These are phyloP conservation scores for Nylanderia fulva DNA, from an alignment of 1,140 invertebrate species.

Conservation along the genomic window DNA sequence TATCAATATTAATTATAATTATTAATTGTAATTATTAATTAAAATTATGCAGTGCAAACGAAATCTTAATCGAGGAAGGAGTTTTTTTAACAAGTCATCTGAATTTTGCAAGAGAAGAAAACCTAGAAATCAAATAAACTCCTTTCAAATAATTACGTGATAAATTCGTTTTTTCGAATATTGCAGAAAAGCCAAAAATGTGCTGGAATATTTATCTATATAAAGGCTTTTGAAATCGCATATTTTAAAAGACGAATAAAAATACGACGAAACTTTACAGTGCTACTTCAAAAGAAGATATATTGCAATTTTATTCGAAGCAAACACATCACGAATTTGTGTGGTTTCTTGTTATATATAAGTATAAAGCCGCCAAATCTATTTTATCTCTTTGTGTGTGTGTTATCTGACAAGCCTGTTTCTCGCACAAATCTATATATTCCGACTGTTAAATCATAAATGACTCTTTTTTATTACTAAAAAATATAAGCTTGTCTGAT, in stretches of 20 bases:
- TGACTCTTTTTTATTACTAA: constrained; percentile 23
- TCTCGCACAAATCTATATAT: constrained; percentile 2
- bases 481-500: constrained; percentile 18
- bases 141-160: neutral
- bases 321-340: neutral
- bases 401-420: constrained; percentile 31
- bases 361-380: neutral
- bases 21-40: too few species aligned
- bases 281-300: neutral
- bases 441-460: constrained; percentile 11
- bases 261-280: neutral
- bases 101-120: constrained; percentile 2
- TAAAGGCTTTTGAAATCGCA: too few species aligned
- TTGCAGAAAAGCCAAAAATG: neutral
- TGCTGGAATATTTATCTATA: neutral
- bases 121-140: neutral
- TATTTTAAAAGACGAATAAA: neutral
- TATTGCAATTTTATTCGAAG: neutral
- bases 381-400: constrained; percentile 13
- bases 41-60: too few species aligned
- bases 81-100: constrained; percentile 16
- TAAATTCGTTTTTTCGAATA: neutral
- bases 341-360: neutral
- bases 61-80: constrained; percentile 15
- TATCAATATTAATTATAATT: too few species aligned